Evolutionary conservation across 2,797 vertebrate species (phyloP), one percentile per base, ranked within the genome.

Genomic region (Gambelia wislizenii): DNA sequence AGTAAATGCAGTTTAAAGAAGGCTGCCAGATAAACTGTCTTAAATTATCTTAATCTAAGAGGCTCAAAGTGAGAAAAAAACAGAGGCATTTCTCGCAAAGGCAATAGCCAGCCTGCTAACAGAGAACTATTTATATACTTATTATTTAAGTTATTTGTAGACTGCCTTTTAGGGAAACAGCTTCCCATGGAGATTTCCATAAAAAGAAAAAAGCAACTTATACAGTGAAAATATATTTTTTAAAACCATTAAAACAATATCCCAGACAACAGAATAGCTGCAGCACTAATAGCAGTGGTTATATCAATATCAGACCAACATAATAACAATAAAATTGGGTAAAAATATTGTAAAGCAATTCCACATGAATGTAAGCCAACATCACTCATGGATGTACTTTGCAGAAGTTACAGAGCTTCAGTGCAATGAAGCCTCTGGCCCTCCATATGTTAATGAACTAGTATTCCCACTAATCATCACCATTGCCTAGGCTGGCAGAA

Each of bases 1-100:
- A 27, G 10, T 14, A 74, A 6, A 39, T 56, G 49, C 89, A 70
- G 1, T n/a, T 88, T 82, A 64, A 74, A 69, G 54, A 3, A 64
- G 30, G 25, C 30, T 70, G 33, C 0, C 22, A n/a, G 0, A 13
- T 20, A 10, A 77, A 2, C 33, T 7, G 4, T 49, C 36, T 7
- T 25, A 69, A 12, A 70, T 82, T 61, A 84, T 39, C 30, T 89
- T 87, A 78, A 47, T 75, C 47, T 67, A 83, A 1, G 30, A 90
- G 14, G 6, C 7, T 87, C 44, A 9, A 33, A n/a, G 6, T 54
- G 22, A 84, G 30, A 16, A 83, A 69, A 84, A 72, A 12, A 39
- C 72, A 90, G 59, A 88, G 20, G 52, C 33, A 36, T 52, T n/a
- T 79, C n/a, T 83, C 87, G 80, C 0, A 84, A 49, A 49, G 6